These are phyloP conservation scores for Diglossa brunneiventris DNA, from an alignment of 2,113 vertebrate species.

Conservation along the genomic window DNA sequence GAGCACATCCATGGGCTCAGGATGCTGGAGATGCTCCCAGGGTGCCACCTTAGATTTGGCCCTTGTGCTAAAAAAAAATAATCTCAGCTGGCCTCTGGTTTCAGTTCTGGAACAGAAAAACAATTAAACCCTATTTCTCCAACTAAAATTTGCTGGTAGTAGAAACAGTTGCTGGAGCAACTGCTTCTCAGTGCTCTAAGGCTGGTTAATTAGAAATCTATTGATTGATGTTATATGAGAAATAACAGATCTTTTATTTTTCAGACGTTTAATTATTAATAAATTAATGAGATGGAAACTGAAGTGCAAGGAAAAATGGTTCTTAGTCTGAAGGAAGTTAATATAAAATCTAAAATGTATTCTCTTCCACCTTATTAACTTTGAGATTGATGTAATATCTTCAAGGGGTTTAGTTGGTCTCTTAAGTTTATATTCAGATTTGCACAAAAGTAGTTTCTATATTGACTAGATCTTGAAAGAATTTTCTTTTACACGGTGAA, in stretches of 20 bases:
- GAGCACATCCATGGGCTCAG: background rate
- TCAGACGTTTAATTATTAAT: constrained; percentile 65
- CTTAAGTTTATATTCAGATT: background rate
- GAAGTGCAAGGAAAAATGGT: constrained; percentile 7
- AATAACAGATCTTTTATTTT: constrained; percentile 45
- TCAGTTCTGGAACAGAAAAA: background rate
- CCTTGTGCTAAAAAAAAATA: background rate
- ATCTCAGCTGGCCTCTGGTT: background rate
- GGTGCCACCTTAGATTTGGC: background rate
- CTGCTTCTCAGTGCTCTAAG: background rate
- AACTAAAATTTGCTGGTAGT: background rate
- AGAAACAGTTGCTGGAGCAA: constrained; percentile 1
- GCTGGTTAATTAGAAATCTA: constrained; percentile 55
- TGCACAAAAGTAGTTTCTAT: background rate
- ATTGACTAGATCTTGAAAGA: background rate
- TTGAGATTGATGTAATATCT: constrained; percentile 34
- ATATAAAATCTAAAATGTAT: constrained; percentile 50
- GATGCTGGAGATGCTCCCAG: background rate
- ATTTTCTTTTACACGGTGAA: background rate
- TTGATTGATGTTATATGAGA: background rate
- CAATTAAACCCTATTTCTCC: background rate
- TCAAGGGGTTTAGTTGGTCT: background rate
- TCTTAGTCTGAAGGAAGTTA: constrained; percentile 36
- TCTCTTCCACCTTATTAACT: constrained; percentile 42
- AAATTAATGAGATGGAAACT: constrained; percentile 57